Evolutionary conservation across 2,888 invertebrate genomes (phyloP).

Genomic region (Microdon myrmicae): DNA sequence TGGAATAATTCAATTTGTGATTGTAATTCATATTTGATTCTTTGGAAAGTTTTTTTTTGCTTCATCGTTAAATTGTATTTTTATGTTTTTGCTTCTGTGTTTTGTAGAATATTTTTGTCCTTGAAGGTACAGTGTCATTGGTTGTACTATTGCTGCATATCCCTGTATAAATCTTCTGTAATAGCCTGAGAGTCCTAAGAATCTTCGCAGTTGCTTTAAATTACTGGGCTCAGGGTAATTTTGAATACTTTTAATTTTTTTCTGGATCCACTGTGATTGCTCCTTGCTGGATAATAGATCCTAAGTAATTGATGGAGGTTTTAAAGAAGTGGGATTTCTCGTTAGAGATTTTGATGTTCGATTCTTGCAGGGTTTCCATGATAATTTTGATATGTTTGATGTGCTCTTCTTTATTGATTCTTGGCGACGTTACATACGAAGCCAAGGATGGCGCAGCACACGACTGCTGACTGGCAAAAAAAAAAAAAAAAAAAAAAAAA

Average conservation of each 20-base stretch:
- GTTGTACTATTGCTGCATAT: no score
- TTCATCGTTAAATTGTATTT: no score
- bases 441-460: no score
- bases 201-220: slow-evolving; percentile 6
- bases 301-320: background rate
- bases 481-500: no score
- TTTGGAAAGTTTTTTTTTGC: no score
- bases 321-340: slow-evolving; percentile 6
- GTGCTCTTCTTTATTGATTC: no score
- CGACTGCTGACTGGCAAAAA: no score
- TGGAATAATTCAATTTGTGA: slow-evolving; percentile 7
- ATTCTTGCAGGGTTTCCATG: slow-evolving; percentile 2
- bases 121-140: slow-evolving; percentile 15
- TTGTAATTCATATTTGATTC: no score
- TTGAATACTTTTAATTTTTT: background rate
- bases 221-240: slow-evolving; percentile 1
- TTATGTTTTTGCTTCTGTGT: no score
- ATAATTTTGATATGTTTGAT: slow-evolving; percentile 1
- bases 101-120: no score
- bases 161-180: no score
- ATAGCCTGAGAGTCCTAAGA: slow-evolving; percentile 10
- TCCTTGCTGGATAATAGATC: background rate
- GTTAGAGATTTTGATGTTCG: slow-evolving; percentile 1
- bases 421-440: no score
- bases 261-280: background rate